Evolutionary conservation across 2,888 invertebrate genomes (phyloP), one percentile per base, ranked within the genome.

Genomic region (Morpho helenor): DNA sequence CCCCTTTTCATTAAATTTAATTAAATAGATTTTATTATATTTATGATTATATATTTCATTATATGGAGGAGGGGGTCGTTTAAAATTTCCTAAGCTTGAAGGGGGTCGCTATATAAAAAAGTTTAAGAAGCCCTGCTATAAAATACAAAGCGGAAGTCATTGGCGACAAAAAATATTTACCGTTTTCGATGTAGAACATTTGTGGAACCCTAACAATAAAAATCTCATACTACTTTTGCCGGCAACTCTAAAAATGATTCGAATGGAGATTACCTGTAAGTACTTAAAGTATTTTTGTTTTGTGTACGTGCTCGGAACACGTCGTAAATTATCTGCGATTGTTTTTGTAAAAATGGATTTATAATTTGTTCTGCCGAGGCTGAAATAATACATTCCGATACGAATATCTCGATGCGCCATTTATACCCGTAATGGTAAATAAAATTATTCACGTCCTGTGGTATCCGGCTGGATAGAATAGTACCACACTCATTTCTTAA

Each of bases 261-360:
- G 50, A 41, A 47, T 53, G 57, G 52, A 57, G 45, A 60, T 63
- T 63, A 62, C 55, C 48, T 44, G 59, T 49, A 53, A 49, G 52
- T 54, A 52, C 58, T 44, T 56, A 45, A 56, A 52, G 59, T 54
- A 54, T 56, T 59, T 31, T 59, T 53, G 59, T 52, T 53, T 61
- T 22, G 39, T 9, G 60, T 56, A 63, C 63, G 63, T 63, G 63
- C 50, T 60, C 42, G 8, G 49, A 53, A 40, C 63, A 63, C 63
- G 60, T 63, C 49, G 56, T 63, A 63, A 63, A 63, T 63, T 60
- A 60, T 52, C 45, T 53, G 22, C 51, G 60, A 58, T 58, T 58
- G 63, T 55, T 58, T 60, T 60, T 49, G 50, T 50, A 63, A 59
- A 60, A 55, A 53, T 58, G 52, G 49, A 61, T 51, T 52, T 61